Evolutionary conservation across 1,140 invertebrate genomes (phyloP), one percentile per base, ranked within the genome.

Genomic region (Ectropis grisescens): DNA sequence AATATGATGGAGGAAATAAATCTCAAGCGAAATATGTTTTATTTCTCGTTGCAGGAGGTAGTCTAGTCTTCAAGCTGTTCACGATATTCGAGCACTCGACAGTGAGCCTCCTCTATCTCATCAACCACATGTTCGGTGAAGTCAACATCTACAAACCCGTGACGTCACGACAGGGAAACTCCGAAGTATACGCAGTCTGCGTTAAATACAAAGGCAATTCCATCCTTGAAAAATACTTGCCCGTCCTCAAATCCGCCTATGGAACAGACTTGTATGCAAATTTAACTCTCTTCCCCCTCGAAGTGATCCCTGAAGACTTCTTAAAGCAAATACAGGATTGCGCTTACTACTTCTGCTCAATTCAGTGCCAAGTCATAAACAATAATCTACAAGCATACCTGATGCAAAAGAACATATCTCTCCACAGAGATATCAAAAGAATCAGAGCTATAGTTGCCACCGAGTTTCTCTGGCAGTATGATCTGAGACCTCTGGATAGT

Each of bases 141-240:
- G 88, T 97, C 1, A 76, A 86, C 39, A 79, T 95, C 2, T 93
- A 90, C 48, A 98, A 98, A 70, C 96, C 96, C 5, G 90, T 87
- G 0, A 94, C 93, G 0, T 98, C 95, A 25, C 96, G 96, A 66
- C 88, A 92, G 59, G 96, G 96, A 7, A 98, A 98, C 74, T 98
- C 96, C 0, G 96, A 98, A 75, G 86, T 93, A 0, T 98, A 98
- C 74, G 82, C 96, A 0, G 83, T 98, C 7, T 95, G 93, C 64
- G 49, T 86, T n/a, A 78, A 82, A 9, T 95, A 88, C 58, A 81
- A 80, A 43, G 88, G 87, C 13, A 53, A 37, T 24, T 41, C 82
- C 6, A 50, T 55, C 10, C 36, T 86, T 1, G 39, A 65, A 7
- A 47, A 68, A 1, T 84, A 86, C 58, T 52, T 88, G 37, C 27